A percentile compares a stretch with the other conserved stretches of the same genome.
Conservation (phyloP, 2,888 invertebrate species). For the Drosophila subsilvestris region DNA sequence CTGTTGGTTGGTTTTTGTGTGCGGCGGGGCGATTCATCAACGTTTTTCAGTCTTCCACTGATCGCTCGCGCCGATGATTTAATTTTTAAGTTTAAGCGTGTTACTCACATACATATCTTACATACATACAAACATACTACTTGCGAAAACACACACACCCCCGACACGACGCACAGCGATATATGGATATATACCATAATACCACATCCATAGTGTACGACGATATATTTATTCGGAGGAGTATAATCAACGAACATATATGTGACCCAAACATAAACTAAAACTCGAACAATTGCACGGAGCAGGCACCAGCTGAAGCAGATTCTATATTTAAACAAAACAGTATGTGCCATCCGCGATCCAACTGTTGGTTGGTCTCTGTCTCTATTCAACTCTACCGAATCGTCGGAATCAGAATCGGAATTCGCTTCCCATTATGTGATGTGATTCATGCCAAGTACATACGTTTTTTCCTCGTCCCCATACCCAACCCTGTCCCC, state of each 20-base stretch:
- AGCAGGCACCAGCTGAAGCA: not conserved
- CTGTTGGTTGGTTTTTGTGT: conserved; percentile 43
- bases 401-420: conserved; percentile 2
- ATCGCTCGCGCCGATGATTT: conserved; percentile 84
- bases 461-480: conserved; percentile 42
- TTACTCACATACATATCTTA: conserved; percentile 62
- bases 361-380: conserved; percentile 25
- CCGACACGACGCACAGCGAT: conserved; percentile 26
- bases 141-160: conserved; percentile 38
- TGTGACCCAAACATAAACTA: conserved; percentile 29
- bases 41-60: conserved; percentile 82
- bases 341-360: conserved; percentile 23
- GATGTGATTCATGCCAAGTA: conserved; percentile 75
- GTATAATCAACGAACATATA: conserved; percentile 15
- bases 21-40: conserved; percentile 65
- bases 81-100: conserved; percentile 81
- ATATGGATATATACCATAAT: conserved; percentile 34
- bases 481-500: not conserved
- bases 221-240: conserved; percentile 9
- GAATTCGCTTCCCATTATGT: conserved; percentile 66
- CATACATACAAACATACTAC: conserved; percentile 48
- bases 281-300: conserved; percentile 3
- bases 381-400: conserved; percentile 11
- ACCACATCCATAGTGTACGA: conserved; percentile 17
- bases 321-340: conserved; percentile 27